Conservation (phyloP, 2,888 invertebrate species). For the Theretra japonica region DNA sequence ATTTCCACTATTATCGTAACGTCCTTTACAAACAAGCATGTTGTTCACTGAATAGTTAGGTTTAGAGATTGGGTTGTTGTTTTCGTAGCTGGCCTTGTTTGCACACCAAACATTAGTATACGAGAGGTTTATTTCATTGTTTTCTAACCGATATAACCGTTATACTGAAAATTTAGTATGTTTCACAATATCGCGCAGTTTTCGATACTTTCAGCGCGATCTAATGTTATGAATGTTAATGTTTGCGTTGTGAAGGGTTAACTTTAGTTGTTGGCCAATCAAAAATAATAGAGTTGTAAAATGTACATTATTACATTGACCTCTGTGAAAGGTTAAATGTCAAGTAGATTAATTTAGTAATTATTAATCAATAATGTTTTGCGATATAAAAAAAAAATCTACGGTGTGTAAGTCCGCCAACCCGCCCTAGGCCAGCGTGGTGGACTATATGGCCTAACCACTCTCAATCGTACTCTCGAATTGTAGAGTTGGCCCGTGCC, state of each 20-base stretch:
- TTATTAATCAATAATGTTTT: too few species aligned
- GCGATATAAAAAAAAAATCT: too few species aligned
- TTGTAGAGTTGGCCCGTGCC: too few species aligned
- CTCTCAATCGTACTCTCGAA: too few species aligned
- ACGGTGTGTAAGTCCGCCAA: too few species aligned
- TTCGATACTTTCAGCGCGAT: not conserved
- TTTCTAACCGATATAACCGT: slow-evolving; percentile 17
- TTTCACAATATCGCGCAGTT: not conserved
- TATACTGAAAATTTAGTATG: not conserved
- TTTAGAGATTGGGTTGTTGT: not conserved
- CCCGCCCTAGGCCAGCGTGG: too few species aligned
- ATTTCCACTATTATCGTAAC: not conserved
- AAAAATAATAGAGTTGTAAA: too few species aligned
- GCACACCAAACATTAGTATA: not conserved
- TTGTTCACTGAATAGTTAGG: not conserved
- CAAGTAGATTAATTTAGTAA: too few species aligned
- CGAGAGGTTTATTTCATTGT: slow-evolving; percentile 14
- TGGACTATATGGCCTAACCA: too few species aligned
- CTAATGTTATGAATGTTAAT: not conserved
- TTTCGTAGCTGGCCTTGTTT: not conserved
- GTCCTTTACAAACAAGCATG: slow-evolving; percentile 4
- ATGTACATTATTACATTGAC: too few species aligned
- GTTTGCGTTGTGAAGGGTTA: not conserved
- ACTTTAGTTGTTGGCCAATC: not conserved
- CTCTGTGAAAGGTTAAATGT: too few species aligned